Conservation (phyloP, 1,140 invertebrate genomes). For the Pteromalus puparum region DNA sequence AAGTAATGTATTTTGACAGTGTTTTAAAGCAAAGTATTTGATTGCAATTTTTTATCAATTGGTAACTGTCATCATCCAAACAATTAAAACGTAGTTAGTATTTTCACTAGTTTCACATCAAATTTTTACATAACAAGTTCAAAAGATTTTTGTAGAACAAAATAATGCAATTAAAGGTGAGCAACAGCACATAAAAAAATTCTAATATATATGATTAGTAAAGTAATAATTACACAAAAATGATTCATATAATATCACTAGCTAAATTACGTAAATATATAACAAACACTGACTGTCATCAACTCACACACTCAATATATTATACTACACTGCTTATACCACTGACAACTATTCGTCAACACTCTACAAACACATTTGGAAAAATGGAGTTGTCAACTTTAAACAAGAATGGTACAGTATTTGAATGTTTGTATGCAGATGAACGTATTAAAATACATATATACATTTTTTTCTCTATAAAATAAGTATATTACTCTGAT, state of each 20-base stretch:
- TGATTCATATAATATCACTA: no score
- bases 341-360: not conserved
- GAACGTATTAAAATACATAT: not conserved
- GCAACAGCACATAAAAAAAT: no score
- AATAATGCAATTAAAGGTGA: no score
- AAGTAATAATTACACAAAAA: not conserved
- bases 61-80: not conserved
- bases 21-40: not conserved
- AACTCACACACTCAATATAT: not conserved
- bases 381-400: conserved; percentile 36
- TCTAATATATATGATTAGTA: no score
- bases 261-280: not conserved
- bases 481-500: conserved; percentile 6
- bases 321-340: conserved; percentile 14
- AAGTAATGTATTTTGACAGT: not conserved
- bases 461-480: not conserved
- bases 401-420: conserved; percentile 38
- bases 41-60: not conserved
- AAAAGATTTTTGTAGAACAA: no score
- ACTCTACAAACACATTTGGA: conserved; percentile 4
- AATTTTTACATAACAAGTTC: no score
- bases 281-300: not conserved
- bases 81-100: not conserved
- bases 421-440: not conserved
- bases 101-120: no score